A percentile compares a stretch with the other conserved stretches of the same genome.
These are phyloP conservation scores for Mungos mungo DNA, from an alignment of 2,113 vertebrate species.

Conservation along the genomic window DNA sequence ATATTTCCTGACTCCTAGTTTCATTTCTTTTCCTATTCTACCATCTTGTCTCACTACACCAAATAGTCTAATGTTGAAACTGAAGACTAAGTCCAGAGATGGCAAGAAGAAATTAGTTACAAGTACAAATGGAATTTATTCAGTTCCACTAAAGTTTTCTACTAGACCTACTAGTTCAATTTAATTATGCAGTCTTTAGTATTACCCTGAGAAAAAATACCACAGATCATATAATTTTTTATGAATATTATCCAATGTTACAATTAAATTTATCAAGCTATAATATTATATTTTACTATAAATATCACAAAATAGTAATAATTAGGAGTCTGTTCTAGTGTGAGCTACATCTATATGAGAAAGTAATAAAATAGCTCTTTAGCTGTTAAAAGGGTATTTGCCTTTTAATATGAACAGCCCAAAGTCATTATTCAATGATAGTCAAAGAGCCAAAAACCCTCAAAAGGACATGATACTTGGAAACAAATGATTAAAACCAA, in stretches of 20 bases:
- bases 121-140: neutral
- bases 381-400: constrained; percentile 44
- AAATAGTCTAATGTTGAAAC: neutral
- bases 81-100: neutral
- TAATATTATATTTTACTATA: constrained; percentile 50
- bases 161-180: neutral
- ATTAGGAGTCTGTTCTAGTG: constrained; percentile 12
- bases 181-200: neutral
- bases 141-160: neutral
- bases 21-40: neutral
- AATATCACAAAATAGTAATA: constrained; percentile 63
- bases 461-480: constrained; percentile 40
- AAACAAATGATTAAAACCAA: constrained; percentile 77
- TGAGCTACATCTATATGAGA: neutral
- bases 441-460: constrained; percentile 67
- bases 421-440: constrained; percentile 67
- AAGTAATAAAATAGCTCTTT: constrained; percentile 72
- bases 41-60: neutral
- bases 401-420: constrained; percentile 50
- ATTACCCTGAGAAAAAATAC: constrained; percentile 27
- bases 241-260: constrained; percentile 76
- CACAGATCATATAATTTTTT: constrained; percentile 62
- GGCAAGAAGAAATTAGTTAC: neutral
- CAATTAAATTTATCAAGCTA: constrained; percentile 79
- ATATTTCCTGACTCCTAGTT: neutral